These are phyloP conservation scores for Pachyramphus minor DNA, from an alignment of 2,113 vertebrate species.

Conservation along the genomic window DNA sequence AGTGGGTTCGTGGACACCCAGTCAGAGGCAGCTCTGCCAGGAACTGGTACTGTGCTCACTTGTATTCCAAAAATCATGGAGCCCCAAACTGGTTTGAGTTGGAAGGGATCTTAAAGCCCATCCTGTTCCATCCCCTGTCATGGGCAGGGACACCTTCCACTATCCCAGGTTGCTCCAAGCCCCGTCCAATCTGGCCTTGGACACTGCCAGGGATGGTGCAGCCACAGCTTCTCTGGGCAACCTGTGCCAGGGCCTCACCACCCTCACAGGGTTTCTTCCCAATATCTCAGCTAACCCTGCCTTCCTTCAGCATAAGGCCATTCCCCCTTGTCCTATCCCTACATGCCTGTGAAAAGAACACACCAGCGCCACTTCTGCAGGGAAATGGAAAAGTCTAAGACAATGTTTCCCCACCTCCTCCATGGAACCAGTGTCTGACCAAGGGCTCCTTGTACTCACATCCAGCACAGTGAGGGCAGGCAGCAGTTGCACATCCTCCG, in stretches of 20 bases:
- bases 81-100: not conserved
- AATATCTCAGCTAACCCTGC: accelerated
- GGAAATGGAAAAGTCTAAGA: not conserved
- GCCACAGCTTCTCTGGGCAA: not conserved
- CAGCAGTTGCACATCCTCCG: slow-evolving; percentile 85
- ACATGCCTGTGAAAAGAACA: not conserved
- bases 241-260: too few relatives aligned
- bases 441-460: slow-evolving; percentile 62
- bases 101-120: not conserved
- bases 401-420: accelerated
- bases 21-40: not conserved
- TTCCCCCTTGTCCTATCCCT: too few relatives aligned
- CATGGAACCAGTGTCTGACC: accelerated
- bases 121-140: not conserved
- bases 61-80: not conserved
- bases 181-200: not conserved
- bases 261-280: not conserved
- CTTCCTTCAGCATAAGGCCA: not conserved
- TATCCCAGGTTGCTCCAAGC: not conserved
- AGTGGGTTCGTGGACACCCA: not conserved
- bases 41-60: not conserved
- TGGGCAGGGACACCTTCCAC: not conserved
- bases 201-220: not conserved
- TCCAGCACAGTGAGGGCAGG: slow-evolving; percentile 85
- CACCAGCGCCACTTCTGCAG: not conserved